Conservation (phyloP, 2,113 vertebrate species). For the Scolopax mira region DNA sequence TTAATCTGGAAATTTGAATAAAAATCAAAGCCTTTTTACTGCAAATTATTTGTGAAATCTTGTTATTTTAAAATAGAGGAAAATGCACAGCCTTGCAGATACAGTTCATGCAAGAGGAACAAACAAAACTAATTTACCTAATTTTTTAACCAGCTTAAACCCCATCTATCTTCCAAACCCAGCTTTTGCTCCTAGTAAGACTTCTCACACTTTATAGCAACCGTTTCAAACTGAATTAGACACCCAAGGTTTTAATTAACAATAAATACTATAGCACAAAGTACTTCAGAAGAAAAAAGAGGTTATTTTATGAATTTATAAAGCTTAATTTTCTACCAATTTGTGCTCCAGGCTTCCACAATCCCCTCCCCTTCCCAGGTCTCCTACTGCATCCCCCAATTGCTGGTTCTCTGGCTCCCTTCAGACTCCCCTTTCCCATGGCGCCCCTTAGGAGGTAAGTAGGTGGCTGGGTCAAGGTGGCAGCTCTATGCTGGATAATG, state of each 20-base stretch:
- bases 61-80: not conserved
- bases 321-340: not conserved
- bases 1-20: not conserved
- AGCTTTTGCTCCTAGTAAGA: not conserved
- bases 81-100: not conserved
- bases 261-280: not conserved
- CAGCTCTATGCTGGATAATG: not conserved
- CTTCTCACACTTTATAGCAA: not conserved
- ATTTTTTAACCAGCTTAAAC: not conserved
- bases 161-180: not conserved
- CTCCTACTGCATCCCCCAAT: accelerated
- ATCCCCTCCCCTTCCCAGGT: not conserved
- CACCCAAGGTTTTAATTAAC: not conserved
- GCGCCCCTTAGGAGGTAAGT: not conserved
- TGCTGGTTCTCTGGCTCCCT: accelerated
- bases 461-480: not conserved
- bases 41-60: not conserved
- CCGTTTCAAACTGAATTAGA: not conserved
- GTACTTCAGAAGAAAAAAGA: not conserved
- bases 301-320: not conserved
- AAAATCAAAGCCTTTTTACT: not conserved
- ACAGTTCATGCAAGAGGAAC: not conserved
- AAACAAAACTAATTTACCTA: not conserved
- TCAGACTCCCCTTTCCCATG: not conserved
- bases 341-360: not conserved